Percentiles rank a stretch among this genome's conserved stretches.
These are phyloP conservation scores for Dynastes maya DNA, from an alignment of 2,888 invertebrate species.

Conservation along the genomic window DNA sequence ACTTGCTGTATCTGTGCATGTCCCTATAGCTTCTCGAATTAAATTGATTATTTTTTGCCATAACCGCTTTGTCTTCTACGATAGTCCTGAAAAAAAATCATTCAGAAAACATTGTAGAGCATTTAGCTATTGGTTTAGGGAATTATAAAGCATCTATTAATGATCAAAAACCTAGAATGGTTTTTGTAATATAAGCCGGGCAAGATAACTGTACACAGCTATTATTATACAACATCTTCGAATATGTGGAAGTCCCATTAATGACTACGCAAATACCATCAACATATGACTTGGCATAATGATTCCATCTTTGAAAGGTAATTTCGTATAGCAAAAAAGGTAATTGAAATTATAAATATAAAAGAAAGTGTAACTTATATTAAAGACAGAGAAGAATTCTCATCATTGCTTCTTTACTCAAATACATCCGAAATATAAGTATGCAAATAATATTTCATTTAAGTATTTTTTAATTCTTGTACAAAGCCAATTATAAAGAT, in stretches of 20 bases:
- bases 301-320: constrained; percentile 4
- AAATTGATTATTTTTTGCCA: constrained; percentile 13
- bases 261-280: constrained; percentile 30
- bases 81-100: too few relatives aligned
- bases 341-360: constrained; percentile 34
- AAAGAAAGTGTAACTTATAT: constrained; percentile 10
- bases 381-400: background rate
- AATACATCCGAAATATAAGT: too few relatives aligned
- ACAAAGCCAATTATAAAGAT: too few relatives aligned
- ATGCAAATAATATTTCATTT: too few relatives aligned
- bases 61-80: background rate
- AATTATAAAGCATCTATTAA: background rate
- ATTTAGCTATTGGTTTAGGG: constrained; percentile 7
- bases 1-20: background rate
- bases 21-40: background rate
- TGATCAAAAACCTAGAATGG: background rate
- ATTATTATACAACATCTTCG: constrained; percentile 17
- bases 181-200: constrained; percentile 21
- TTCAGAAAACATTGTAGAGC: background rate
- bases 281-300: constrained; percentile 40
- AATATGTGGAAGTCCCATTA: constrained; percentile 39
- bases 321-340: constrained; percentile 14
- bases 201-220: constrained; percentile 32
- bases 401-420: too few relatives aligned
- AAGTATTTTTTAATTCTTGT: too few relatives aligned